Evolutionary conservation across 2,797 vertebrate genomes (phyloP).

Genomic region (Argyrosomus regius): DNA sequence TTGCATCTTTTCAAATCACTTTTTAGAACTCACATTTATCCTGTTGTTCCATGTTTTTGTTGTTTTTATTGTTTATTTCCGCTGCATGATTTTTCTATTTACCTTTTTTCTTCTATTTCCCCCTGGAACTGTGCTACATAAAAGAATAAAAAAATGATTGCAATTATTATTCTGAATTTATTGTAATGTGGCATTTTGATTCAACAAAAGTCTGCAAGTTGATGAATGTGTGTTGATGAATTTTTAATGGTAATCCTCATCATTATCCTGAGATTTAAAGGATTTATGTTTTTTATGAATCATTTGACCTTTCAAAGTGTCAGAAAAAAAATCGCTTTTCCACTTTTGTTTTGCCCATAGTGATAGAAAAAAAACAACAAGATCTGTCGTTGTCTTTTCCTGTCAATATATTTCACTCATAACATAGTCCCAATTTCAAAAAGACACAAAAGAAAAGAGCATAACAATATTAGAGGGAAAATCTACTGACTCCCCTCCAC

Average conservation of each 20-base stretch:
- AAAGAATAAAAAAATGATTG: neutral
- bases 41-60: neutral
- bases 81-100: neutral
- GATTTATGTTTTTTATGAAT: neutral
- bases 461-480: neutral
- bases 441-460: neutral
- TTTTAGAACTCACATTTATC: neutral
- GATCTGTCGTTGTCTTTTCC: neutral
- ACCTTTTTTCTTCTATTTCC: neutral
- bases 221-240: neutral
- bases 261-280: neutral
- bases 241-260: neutral
- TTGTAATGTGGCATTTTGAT: conserved; percentile 43
- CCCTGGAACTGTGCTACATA: neutral
- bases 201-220: neutral
- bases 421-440: neutral
- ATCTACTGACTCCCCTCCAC: neutral
- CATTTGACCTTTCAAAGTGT: neutral
- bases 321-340: neutral
- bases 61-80: neutral
- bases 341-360: neutral
- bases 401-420: neutral
- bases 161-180: conserved; percentile 10
- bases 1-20: neutral
- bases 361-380: neutral